phyloP scores from a whole-genome alignment of 2,113 vertebrate genomes.

The Poeciliopsis prolifica region DNA sequence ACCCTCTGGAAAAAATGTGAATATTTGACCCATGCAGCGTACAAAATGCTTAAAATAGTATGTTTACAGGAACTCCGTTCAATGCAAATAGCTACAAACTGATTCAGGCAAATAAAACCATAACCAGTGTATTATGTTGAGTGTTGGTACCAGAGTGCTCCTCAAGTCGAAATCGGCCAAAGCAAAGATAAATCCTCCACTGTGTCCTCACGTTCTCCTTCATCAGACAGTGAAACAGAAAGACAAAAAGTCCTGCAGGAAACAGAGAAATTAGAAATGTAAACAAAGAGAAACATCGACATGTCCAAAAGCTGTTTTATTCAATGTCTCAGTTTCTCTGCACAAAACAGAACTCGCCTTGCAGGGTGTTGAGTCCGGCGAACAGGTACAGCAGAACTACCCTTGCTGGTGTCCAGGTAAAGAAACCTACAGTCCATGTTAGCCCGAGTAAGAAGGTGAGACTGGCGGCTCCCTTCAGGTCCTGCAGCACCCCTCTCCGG shows the following conservation, averaged over 20 bases:
- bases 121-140: background rate
- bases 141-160: constrained; percentile 81
- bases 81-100: background rate
- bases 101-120: background rate
- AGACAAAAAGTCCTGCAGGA: constrained; percentile 88
- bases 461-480: constrained; percentile 85
- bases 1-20: too few relatives aligned
- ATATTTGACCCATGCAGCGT: background rate
- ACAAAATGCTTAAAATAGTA: background rate
- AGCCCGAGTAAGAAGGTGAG: constrained; percentile 88
- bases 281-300: background rate
- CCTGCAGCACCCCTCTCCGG: constrained; percentile 71
- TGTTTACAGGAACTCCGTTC: background rate
- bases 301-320: background rate
- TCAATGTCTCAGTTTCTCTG: background rate
- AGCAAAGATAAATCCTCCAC: constrained; percentile 84
- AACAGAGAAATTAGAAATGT: background rate
- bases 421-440: constrained; percentile 88
- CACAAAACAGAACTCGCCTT: constrained; percentile 77
- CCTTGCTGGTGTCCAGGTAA: constrained; percentile 83
- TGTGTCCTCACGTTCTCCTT: constrained; percentile 89
- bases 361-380: constrained; percentile 86
- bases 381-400: constrained; percentile 88
- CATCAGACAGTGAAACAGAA: constrained; percentile 90
- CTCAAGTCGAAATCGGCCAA: constrained; percentile 76